Evolutionary conservation across 2,113 vertebrate species (phyloP).

Genomic region (Toxostoma redivivum): DNA sequence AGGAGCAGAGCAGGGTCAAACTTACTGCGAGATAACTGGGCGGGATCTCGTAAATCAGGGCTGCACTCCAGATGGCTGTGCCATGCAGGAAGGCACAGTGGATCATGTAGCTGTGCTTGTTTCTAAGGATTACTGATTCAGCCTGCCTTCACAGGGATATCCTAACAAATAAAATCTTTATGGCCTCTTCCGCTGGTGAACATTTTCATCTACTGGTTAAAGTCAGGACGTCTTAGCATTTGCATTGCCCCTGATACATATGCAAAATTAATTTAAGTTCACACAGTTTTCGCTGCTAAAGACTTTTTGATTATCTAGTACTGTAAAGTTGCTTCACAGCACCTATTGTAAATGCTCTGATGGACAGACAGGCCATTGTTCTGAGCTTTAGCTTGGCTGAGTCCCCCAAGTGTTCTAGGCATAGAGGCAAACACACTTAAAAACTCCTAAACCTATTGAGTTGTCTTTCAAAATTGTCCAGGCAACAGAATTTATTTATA

Average conservation of each 20-base stretch:
- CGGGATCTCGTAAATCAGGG: conserved; percentile 62
- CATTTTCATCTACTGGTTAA: conserved; percentile 41
- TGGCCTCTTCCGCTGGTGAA: conserved; percentile 20
- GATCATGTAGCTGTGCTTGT: conserved; percentile 36
- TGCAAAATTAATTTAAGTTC: conserved; percentile 32
- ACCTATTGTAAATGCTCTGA: background rate
- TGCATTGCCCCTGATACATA: background rate
- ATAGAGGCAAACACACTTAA: conserved; percentile 48
- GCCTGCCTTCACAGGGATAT: conserved; percentile 54
- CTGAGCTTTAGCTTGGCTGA: conserved; percentile 38
- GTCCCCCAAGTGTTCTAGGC: conserved; percentile 44
- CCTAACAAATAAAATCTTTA: conserved; percentile 61
- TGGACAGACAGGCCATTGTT: conserved; percentile 55
- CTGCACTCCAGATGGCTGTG: conserved; percentile 68
- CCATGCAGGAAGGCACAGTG: conserved; percentile 33
- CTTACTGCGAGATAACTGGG: conserved; percentile 42
- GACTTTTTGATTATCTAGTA: background rate
- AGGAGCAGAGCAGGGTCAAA: conserved; percentile 50
- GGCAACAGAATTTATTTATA: conserved; percentile 68
- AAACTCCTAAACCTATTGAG: conserved; percentile 59
- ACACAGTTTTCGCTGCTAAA: background rate
- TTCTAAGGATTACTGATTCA: conserved; percentile 40
- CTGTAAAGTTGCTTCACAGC: conserved; percentile 1
- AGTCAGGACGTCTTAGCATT: background rate
- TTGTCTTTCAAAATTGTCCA: conserved; percentile 65